Percentiles rank a stretch among this genome's conserved stretches.
These are phyloP conservation scores for Caranx melampygus DNA, from an alignment of 2,113 vertebrate genomes.

Conservation along the genomic window DNA sequence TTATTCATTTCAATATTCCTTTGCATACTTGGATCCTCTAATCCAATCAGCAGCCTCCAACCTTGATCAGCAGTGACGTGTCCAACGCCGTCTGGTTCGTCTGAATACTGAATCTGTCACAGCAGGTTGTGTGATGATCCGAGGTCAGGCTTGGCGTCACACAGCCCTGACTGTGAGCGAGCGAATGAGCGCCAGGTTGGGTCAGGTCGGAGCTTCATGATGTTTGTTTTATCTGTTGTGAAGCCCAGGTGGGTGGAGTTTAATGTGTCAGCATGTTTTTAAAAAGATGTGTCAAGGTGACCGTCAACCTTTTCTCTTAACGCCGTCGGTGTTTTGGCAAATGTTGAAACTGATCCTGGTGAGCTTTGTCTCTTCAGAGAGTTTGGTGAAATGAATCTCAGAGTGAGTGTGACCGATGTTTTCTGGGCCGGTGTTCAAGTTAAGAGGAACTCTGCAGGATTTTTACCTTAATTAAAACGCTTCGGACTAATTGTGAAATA, in stretches of 20 bases:
- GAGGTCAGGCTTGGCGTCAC: background rate
- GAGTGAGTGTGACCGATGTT: too few relatives aligned
- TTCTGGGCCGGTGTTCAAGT: too few relatives aligned
- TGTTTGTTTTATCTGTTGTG: background rate
- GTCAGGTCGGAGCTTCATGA: background rate
- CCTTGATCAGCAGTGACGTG: background rate
- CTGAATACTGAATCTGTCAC: constrained; percentile 34
- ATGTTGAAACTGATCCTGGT: too few relatives aligned
- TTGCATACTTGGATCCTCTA: constrained; percentile 10
- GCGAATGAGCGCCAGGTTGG: too few relatives aligned
- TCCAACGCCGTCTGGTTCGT: background rate
- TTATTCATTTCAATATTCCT: constrained; percentile 5
- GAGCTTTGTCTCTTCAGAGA: too few relatives aligned
- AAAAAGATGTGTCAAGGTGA: background rate
- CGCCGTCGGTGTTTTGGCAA: too few relatives aligned
- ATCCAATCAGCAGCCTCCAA: background rate
- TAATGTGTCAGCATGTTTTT: background rate
- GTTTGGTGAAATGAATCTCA: too few relatives aligned
- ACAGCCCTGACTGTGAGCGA: background rate
- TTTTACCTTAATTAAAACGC: too few relatives aligned
- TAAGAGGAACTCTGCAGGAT: too few relatives aligned
- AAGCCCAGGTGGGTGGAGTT: background rate
- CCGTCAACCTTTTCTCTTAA: background rate
- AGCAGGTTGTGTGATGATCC: constrained; percentile 2
- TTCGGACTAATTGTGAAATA: too few relatives aligned